phyloP scores from a whole-genome alignment of 2,888 invertebrate genomes.

The Leucania comma region DNA sequence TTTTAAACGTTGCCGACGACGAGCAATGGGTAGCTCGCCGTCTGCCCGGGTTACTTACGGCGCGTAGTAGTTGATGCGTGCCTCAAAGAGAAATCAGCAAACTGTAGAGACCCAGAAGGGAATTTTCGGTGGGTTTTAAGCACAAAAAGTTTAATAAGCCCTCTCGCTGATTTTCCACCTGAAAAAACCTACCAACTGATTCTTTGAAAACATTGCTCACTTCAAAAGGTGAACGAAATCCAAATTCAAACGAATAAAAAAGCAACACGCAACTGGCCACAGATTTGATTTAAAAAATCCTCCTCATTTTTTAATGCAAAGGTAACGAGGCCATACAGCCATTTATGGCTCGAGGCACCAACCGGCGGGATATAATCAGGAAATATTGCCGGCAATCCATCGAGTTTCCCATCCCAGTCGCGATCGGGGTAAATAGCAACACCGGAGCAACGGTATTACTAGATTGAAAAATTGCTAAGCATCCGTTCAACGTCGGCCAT shows the following conservation, averaged over 20 bases:
- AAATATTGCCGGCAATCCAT: constrained; percentile 73
- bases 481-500: constrained; percentile 56
- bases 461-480: constrained; percentile 65
- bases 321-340: constrained; percentile 52
- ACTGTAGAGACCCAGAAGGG: no score
- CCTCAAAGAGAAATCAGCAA: no score
- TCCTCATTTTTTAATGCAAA: constrained; percentile 43
- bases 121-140: no score
- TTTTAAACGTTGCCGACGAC: no score
- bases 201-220: no score
- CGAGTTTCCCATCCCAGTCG: constrained; percentile 63
- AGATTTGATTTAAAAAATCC: constrained; percentile 41
- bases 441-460: constrained; percentile 57
- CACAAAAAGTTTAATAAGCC: no score
- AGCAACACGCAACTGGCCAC: constrained; percentile 21
- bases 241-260: constrained; percentile 14
- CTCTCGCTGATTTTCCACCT: no score
- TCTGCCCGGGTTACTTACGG: no score
- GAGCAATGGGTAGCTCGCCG: no score
- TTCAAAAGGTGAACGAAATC: not conserved
- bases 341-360: constrained; percentile 47
- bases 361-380: constrained; percentile 65
- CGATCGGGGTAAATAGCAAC: constrained; percentile 61
- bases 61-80: no score
- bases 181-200: not conserved